These are phyloP conservation scores for Calephelis perditalis DNA, from an alignment of 2,888 invertebrate genomes.

Conservation along the genomic window DNA sequence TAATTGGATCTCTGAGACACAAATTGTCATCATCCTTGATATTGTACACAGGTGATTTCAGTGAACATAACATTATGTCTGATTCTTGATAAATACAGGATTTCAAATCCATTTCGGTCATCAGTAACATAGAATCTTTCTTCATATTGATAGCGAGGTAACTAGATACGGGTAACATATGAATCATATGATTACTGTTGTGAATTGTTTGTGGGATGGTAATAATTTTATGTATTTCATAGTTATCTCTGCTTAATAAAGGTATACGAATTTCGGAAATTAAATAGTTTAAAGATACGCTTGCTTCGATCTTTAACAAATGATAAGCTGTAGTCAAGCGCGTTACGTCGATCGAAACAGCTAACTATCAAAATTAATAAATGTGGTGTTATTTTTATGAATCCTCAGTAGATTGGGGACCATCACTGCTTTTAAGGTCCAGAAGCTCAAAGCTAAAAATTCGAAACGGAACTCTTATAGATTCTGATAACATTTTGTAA, in stretches of 20 bases:
- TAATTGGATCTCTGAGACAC: slow-evolving; percentile 14
- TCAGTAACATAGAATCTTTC: slow-evolving; percentile 22
- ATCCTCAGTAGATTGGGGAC: too few species aligned
- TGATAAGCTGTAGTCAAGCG: not conserved
- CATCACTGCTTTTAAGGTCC: too few species aligned
- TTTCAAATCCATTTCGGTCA: slow-evolving; percentile 17
- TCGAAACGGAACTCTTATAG: too few species aligned
- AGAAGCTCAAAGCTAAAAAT: too few species aligned
- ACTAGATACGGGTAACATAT: not conserved
- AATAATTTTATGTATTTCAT: slow-evolving; percentile 20
- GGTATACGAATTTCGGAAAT: slow-evolving; percentile 29
- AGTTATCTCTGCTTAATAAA: slow-evolving; percentile 24
- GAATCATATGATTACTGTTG: not conserved
- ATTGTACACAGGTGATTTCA: slow-evolving; percentile 11
- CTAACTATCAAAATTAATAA: not conserved
- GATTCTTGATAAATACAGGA: slow-evolving; percentile 18
- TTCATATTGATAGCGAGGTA: not conserved
- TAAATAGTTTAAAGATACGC: slow-evolving; percentile 22
- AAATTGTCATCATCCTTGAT: slow-evolving; percentile 18
- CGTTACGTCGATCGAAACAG: not conserved
- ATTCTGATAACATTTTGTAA: too few species aligned
- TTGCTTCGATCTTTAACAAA: slow-evolving; percentile 2
- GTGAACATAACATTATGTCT: slow-evolving; percentile 2
- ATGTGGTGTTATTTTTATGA: too few species aligned
- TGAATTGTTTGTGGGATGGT: slow-evolving; percentile 15